phyloP scores from a whole-genome alignment of 1,140 invertebrate species.

The Drosophila arizonae region DNA sequence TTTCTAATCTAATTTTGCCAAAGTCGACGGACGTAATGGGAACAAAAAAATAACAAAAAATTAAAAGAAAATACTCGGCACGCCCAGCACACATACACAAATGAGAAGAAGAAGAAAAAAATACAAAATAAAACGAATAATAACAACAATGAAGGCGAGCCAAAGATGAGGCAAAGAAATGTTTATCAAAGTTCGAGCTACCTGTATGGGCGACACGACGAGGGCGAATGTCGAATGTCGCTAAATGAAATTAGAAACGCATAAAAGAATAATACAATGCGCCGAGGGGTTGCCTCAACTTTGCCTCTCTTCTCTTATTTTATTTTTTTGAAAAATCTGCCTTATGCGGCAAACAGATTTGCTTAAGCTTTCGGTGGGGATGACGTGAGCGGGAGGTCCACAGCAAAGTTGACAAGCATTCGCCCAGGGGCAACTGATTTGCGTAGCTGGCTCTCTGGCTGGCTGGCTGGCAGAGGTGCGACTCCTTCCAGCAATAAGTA shows the following conservation, averaged over 20 bases:
- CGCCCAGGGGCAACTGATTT: slow-evolving; percentile 38
- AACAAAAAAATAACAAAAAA: slow-evolving; percentile 48
- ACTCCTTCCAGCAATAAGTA: slow-evolving; percentile 58
- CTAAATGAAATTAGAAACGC: slow-evolving; percentile 81
- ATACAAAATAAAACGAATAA: slow-evolving; percentile 1
- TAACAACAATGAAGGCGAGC: slow-evolving; percentile 64
- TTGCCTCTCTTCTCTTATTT: slow-evolving; percentile 1
- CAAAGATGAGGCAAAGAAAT: slow-evolving; percentile 57
- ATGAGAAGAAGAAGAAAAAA: slow-evolving; percentile 33
- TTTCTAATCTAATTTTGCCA: slow-evolving; percentile 79
- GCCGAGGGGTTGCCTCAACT: slow-evolving; percentile 48
- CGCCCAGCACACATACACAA: slow-evolving; percentile 28
- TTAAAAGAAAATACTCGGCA: slow-evolving; percentile 73
- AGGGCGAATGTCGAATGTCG: slow-evolving; percentile 70
- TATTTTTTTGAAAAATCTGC: slow-evolving; percentile 5
- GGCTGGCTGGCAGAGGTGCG: slow-evolving; percentile 44
- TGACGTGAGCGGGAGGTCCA: slow-evolving; percentile 13
- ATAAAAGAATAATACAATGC: slow-evolving; percentile 76
- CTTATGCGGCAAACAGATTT: slow-evolving; percentile 28
- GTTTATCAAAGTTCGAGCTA: slow-evolving; percentile 65
- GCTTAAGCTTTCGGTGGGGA: slow-evolving; percentile 18
- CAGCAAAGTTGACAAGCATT: slow-evolving; percentile 61
- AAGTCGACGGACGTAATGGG: slow-evolving; percentile 48
- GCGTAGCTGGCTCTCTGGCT: no score
- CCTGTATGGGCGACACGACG: slow-evolving; percentile 4